phyloP scores from a whole-genome alignment of 30 jellyfish, hydroid and myxozoan species.

The Phacellophora camtschatica region DNA sequence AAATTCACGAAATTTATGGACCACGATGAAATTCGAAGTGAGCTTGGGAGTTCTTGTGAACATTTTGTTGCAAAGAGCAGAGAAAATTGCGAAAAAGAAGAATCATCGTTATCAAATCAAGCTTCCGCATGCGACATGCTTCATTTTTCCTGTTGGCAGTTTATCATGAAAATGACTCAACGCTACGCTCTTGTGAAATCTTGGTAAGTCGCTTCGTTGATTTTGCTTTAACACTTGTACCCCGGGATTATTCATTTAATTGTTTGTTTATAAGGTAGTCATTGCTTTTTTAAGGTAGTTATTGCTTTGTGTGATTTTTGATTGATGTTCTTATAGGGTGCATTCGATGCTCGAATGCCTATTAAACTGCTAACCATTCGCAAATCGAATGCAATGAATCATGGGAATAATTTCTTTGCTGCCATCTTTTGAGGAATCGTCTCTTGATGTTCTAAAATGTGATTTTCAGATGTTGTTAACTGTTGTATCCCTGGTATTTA shows the following conservation, averaged over 20 bases:
- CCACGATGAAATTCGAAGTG: too few relatives aligned
- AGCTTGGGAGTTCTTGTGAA: background rate
- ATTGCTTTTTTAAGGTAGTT: too few relatives aligned
- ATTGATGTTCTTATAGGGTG: too few relatives aligned
- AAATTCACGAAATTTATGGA: background rate
- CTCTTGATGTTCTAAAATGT: background rate
- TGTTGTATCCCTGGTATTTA: too few relatives aligned
- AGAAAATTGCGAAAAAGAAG: too few relatives aligned
- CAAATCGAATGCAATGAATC: too few relatives aligned
- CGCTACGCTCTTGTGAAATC: constrained; percentile 12
- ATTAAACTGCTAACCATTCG: too few relatives aligned
- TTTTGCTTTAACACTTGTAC: background rate
- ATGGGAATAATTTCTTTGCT: background rate
- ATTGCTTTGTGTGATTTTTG: too few relatives aligned
- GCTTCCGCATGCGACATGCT: background rate
- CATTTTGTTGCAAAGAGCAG: too few relatives aligned
- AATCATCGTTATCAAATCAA: background rate
- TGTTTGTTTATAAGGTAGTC: too few relatives aligned
- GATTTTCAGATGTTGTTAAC: too few relatives aligned
- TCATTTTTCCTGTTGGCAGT: constrained; percentile 24
- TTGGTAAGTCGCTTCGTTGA: background rate
- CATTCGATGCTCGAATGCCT: too few relatives aligned
- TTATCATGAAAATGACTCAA: background rate
- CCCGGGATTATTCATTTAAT: background rate
- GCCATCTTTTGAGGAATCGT: background rate